phyloP scores from a whole-genome alignment of 1,140 invertebrate species.

The Drosophila subobscura region DNA sequence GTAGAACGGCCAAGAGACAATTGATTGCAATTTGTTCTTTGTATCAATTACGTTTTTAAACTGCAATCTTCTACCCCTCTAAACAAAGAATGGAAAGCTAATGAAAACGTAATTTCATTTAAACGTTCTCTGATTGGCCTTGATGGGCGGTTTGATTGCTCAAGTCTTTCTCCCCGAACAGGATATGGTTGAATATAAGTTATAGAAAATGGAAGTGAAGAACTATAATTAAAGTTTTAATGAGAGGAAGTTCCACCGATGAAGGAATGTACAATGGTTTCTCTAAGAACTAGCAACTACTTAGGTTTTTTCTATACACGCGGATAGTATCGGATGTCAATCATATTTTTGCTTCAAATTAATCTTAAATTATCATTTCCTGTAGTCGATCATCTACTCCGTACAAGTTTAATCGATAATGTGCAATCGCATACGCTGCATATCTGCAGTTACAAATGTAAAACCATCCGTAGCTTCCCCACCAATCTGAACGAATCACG shows the following conservation, averaged over 20 bases:
- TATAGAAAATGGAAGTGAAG: conserved; percentile 55
- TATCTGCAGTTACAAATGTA: no score
- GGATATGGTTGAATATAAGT: conserved; percentile 40
- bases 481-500: conserved; percentile 22
- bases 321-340: no score
- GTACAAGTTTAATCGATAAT: no score
- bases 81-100: conserved; percentile 30
- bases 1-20: conserved; percentile 53
- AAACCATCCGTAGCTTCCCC: background rate
- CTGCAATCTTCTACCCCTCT: conserved; percentile 14
- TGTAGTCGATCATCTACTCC: no score
- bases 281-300: background rate
- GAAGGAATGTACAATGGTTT: conserved; percentile 9
- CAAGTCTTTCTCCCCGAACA: conserved; percentile 30
- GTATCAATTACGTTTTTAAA: conserved; percentile 51
- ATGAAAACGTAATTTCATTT: conserved; percentile 53
- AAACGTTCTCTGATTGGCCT: conserved; percentile 58
- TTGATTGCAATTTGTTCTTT: conserved; percentile 55
- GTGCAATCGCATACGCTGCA: no score
- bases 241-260: conserved; percentile 37
- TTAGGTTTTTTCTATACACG: conserved; percentile 13
- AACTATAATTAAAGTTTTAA: conserved; percentile 36
- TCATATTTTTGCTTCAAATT: no score
- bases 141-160: conserved; percentile 25
- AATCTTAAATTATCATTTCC: no score